Conservation (phyloP, 2,888 invertebrate genomes). For the Ptilodon capucinus region DNA sequence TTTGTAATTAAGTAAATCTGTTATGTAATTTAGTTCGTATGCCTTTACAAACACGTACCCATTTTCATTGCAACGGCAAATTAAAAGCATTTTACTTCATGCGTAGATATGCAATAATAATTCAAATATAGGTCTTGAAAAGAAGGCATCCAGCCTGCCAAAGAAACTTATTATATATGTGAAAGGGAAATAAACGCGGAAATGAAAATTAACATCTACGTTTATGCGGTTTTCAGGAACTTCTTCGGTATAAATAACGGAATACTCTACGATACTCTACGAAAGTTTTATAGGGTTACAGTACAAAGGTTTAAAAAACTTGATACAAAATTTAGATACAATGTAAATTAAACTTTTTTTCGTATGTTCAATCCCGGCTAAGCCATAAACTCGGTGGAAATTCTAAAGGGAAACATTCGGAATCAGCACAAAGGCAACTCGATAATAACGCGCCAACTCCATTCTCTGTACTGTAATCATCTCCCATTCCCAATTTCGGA, state of each 20-base stretch:
- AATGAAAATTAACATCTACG: constrained; percentile 53
- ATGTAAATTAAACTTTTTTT: constrained; percentile 64
- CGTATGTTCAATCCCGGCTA: constrained; percentile 49
- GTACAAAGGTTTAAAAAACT: no score
- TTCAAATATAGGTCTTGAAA: constrained; percentile 1
- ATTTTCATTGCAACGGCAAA: no score
- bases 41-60: no score
- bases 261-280: no score
- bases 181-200: constrained; percentile 44
- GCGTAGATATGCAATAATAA: no score
- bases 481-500: constrained; percentile 68
- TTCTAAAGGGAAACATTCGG: constrained; percentile 69
- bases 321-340: no score
- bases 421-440: constrained; percentile 73
- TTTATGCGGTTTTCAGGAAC: no score
- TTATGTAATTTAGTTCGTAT: no score
- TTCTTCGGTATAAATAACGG: constrained; percentile 16
- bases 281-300: no score
- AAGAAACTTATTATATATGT: constrained; percentile 35
- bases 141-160: constrained; percentile 34
- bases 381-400: constrained; percentile 58
- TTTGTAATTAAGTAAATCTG: neutral
- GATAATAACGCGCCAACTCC: constrained; percentile 76
- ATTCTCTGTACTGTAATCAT: constrained; percentile 79
- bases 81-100: no score